Base-by-base conservation (phyloP, 2,113 vertebrate genomes). In the Petromus typicus region DNA sequence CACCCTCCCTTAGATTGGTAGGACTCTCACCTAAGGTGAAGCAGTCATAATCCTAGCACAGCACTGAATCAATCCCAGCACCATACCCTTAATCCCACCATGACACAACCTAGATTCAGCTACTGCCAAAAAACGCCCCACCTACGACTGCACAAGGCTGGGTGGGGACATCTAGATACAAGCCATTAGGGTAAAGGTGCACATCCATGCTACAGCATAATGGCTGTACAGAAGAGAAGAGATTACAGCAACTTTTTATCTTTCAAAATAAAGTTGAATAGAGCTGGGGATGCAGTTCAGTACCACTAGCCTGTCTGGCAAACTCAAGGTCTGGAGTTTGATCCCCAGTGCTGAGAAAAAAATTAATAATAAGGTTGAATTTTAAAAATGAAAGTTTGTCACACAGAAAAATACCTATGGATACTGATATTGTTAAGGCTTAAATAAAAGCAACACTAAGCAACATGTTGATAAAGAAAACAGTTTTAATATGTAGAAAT, bases 191-290 rank as follows among this genome's bases (percentile, higher is more conserved):
- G 37, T 9, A 40, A 71, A 71, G 20, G 18, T 23, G 71, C 14
- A 82, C 17, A 82, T 48, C 17, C 22, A 83, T 6, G 59, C 14
- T 48, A 30, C 7, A 27, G 8, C 34, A 83, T 30, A 66, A 66
- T 12, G 78, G 3, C 32, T 75, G 1, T 23, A 86, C 1, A 78
- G 5, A 84, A 85, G 16, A 10, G 32, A 45, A 90, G 90, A 18
- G 95, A 78, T 48, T 85, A 96, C 0, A 86, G 17, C 51, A 69
- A 51, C 79, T 25, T 86, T 34, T 54, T 87, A 51, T 3, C 25
- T 87, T 87, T 66, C 17, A 93, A 87, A 90, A 85, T 67, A 88
- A 96, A 71, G 51, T 43, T 89, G 5, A 86, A 82, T n/a, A n/a
- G 56, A 5, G 16, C 56, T 18, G 17, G 56, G 56, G 56, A 57